Evolutionary conservation across 2,888 invertebrate species (phyloP).

Genomic region (Athalia cordata): DNA sequence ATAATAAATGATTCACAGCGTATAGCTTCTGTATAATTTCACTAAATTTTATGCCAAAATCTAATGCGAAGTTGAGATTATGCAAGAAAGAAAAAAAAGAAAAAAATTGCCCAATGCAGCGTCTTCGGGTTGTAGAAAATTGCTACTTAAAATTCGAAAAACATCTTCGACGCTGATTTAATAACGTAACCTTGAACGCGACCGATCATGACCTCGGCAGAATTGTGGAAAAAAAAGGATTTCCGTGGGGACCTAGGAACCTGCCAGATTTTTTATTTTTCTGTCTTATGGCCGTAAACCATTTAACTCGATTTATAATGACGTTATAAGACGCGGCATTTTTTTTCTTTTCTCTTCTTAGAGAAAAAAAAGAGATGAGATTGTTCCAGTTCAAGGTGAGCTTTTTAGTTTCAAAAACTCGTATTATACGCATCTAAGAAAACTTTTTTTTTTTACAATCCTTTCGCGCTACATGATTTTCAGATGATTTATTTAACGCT

Average conservation of each 20-base stretch:
- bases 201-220: neutral
- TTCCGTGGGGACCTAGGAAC: neutral
- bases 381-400: too few relatives aligned
- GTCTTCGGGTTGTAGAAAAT: neutral
- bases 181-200: slow-evolving; percentile 5
- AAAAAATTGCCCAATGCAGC: neutral
- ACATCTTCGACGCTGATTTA: slow-evolving; percentile 1
- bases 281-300: too few relatives aligned
- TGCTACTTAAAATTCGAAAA: slow-evolving; percentile 8
- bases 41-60: neutral
- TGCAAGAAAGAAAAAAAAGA: neutral
- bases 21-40: neutral
- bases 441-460: too few relatives aligned
- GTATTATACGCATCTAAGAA: too few relatives aligned
- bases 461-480: too few relatives aligned
- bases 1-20: neutral
- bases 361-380: too few relatives aligned
- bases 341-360: too few relatives aligned
- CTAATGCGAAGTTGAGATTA: neutral
- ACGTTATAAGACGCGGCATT: too few relatives aligned
- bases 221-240: neutral
- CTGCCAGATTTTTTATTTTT: too few relatives aligned
- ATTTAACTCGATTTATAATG: too few relatives aligned
- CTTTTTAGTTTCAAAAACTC: too few relatives aligned
- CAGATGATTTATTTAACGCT: slow-evolving; percentile 1